Percentiles rank a stretch among this genome's conserved stretches.
Evolutionary conservation across 53 echinoderm and acorn worm genomes (phyloP).

Genomic region (Antedon mediterranea): DNA sequence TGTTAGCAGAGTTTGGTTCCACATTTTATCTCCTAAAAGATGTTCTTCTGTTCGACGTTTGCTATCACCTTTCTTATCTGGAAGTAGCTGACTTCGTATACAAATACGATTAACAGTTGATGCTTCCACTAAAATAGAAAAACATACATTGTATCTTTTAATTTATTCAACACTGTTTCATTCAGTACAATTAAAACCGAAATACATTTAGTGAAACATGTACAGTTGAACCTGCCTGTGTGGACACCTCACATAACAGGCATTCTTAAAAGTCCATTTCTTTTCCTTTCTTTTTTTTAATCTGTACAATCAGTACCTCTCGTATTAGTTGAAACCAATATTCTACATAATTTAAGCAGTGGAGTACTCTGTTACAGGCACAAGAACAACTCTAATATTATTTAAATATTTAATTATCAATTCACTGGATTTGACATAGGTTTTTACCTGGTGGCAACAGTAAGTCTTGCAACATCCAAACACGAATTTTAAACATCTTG

Average conservation of each 20-base stretch:
- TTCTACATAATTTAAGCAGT: too few species aligned
- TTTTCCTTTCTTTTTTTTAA: too few species aligned
- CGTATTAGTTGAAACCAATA: too few species aligned
- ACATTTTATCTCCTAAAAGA: constrained; percentile 69
- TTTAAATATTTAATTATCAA: not conserved
- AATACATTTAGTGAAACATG: too few species aligned
- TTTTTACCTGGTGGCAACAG: constrained; percentile 81
- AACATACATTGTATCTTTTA: not conserved
- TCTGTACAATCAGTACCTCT: too few species aligned
- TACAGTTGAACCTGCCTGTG: too few species aligned
- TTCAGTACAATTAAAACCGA: too few species aligned
- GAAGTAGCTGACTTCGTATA: constrained; percentile 69
- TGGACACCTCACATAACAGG: too few species aligned
- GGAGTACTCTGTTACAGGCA: too few species aligned
- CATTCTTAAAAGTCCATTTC: too few species aligned
- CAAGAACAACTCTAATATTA: not conserved
- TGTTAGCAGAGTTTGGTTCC: constrained; percentile 49
- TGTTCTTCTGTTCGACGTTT: constrained; percentile 85
- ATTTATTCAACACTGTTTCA: too few species aligned
- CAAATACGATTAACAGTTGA: constrained; percentile 66
- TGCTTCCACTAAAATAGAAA: constrained; percentile 46
- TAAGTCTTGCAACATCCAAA: constrained; percentile 77
- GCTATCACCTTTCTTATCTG: constrained; percentile 86
- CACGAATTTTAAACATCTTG: constrained; percentile 65
- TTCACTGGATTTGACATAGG: too few species aligned